Conservation (phyloP, 2,888 invertebrate genomes). For the Drosophila pegasa region DNA sequence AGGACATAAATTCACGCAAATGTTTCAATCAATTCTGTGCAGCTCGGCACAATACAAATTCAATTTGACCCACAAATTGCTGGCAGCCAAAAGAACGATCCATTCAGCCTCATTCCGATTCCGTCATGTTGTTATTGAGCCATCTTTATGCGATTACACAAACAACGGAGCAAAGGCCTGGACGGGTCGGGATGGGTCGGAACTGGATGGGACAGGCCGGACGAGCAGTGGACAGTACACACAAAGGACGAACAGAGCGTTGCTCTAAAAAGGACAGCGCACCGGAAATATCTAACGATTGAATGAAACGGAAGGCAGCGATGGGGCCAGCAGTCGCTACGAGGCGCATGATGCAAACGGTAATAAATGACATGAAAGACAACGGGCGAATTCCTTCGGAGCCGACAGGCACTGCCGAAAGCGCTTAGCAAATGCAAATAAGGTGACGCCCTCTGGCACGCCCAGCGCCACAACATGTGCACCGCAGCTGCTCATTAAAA, state of each 20-base stretch:
- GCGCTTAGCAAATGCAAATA: constrained; percentile 72
- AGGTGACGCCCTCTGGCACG: constrained; percentile 40
- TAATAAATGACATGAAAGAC: constrained; percentile 75
- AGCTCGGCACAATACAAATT: constrained; percentile 75
- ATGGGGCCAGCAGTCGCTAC: constrained; percentile 11
- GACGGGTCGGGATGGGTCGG: constrained; percentile 13
- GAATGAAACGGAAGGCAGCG: constrained; percentile 64
- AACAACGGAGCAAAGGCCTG: constrained; percentile 51
- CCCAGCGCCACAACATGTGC: constrained; percentile 48
- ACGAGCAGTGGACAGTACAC: constrained; percentile 35
- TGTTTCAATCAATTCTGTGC: constrained; percentile 77
- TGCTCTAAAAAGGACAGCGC: constrained; percentile 71
- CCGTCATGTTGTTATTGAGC: constrained; percentile 73
- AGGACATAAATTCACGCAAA: constrained; percentile 79
- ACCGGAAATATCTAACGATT: constrained; percentile 78
- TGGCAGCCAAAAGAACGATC: constrained; percentile 47
- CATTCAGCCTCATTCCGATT: constrained; percentile 35
- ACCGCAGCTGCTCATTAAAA: constrained; percentile 71
- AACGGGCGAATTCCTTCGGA: constrained; percentile 65
- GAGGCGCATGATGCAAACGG: constrained; percentile 48
- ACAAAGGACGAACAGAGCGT: constrained; percentile 64
- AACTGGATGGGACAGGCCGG: constrained; percentile 6
- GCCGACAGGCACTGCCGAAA: constrained; percentile 44
- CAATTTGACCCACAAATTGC: constrained; percentile 79
- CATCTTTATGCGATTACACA: constrained; percentile 77